Evolutionary conservation across 2,797 vertebrate genomes (phyloP), one percentile per base, ranked within the genome.

Genomic region (Eurystomus glaucurus): DNA sequence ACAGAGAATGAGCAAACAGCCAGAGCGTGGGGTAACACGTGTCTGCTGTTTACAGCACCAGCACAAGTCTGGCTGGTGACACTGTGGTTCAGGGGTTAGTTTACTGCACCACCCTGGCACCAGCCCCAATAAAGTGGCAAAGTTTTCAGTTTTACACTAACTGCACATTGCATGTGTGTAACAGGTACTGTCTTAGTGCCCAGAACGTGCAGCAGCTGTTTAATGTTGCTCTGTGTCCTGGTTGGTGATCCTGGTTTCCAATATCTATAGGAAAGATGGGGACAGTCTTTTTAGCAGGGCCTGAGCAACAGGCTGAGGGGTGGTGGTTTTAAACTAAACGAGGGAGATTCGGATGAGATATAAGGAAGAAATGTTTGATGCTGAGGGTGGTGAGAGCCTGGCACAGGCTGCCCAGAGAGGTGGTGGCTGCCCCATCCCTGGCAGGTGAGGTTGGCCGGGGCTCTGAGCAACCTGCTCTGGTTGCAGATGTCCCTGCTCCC

Each of bases 141-240:
- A 52, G 11, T 31, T 70, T 69, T 39, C n/a, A 22, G 18, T 6
- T 58, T 28, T 41, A 41, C 41, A 46, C 17, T 35, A 65, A 41
- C n/a, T n/a, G 19, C 29, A 12, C 2, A 1, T 13, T 60, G 28
- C 8, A 6, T 5, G 5, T 31, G 8, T 43, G 31, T 54, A 31
- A 16, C 15, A 35, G 48, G 26, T 55, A 17, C 14, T 1, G 1
- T 15, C 16, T 50, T 26, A 16, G n/a, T 19, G 50, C 37, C 19
- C 33, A 12, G 62, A 20, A 26, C 29, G 14, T 16, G 69, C 20
- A 64, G 33, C 18, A 41, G 26, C 8, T 52, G 6, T 60, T 52
- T 45, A 29, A 17, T 0, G 3, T 48, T 43, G 10, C 48, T 65
- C 41, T 48, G 26, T 12, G 31, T 10, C 33, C 60, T 14, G 43